phyloP scores from a whole-genome alignment of 1,140 invertebrate genomes.

The Sweltsa coloradensis region DNA sequence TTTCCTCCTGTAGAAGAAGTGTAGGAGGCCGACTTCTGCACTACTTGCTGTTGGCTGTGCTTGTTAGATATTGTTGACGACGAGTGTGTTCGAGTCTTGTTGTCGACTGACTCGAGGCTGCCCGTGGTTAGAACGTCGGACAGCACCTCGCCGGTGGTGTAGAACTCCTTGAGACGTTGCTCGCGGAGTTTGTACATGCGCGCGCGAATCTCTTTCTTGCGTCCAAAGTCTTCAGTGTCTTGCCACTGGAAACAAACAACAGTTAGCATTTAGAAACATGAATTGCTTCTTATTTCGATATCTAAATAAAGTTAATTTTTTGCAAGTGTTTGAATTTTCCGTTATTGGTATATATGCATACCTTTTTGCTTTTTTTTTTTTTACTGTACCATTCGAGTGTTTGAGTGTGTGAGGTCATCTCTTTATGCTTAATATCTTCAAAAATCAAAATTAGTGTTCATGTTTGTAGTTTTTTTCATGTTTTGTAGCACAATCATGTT shows the following conservation, averaged over 20 bases:
- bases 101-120: background rate
- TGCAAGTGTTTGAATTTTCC: background rate
- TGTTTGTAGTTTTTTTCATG: too few species aligned
- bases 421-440: background rate
- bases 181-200: constrained; percentile 72
- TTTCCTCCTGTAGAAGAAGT: constrained; percentile 22
- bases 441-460: too few species aligned
- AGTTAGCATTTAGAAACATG: background rate
- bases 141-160: constrained; percentile 40
- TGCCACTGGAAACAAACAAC: constrained; percentile 52
- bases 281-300: background rate
- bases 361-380: background rate
- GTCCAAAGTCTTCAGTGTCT: constrained; percentile 70
- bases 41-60: constrained; percentile 3
- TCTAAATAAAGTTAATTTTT: background rate
- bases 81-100: constrained; percentile 14
- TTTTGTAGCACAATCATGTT: too few species aligned
- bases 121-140: constrained; percentile 20
- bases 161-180: constrained; percentile 55
- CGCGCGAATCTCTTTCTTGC: constrained; percentile 70
- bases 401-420: background rate
- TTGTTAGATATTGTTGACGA: constrained; percentile 7
- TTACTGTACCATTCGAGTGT: background rate
- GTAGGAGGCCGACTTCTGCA: background rate
- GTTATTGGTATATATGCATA: background rate